Evolutionary conservation across 2,888 invertebrate genomes (phyloP).

Genomic region (Mythimna impura): DNA sequence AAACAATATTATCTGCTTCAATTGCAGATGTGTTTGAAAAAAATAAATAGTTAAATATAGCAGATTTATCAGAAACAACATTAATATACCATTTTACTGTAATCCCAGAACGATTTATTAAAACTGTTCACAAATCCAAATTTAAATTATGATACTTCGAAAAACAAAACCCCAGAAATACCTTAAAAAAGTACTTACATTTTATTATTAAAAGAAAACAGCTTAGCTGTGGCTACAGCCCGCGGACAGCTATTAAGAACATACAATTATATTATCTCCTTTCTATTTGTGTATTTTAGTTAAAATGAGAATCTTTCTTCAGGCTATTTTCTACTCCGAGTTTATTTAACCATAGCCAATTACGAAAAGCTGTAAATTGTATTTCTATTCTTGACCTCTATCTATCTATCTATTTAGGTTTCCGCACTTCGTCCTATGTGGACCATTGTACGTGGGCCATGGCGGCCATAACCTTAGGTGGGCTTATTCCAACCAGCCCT

Average conservation of each 20-base stretch:
- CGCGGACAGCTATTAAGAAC: conserved; percentile 39
- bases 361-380: conserved; percentile 4
- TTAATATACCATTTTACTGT: too few relatives aligned
- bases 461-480: too few relatives aligned
- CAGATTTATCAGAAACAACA: too few relatives aligned
- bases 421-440: too few relatives aligned
- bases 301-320: conserved; percentile 2
- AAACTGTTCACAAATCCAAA: not conserved
- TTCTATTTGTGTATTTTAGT: conserved; percentile 30
- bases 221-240: conserved; percentile 18
- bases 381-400: not conserved
- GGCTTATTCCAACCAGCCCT: too few relatives aligned
- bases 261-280: conserved; percentile 44
- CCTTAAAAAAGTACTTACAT: not conserved
- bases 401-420: too few relatives aligned
- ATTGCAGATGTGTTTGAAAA: too few relatives aligned
- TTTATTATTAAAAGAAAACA: conserved; percentile 23
- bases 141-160: not conserved
- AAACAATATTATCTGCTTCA: too few relatives aligned
- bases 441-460: too few relatives aligned
- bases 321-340: conserved; percentile 7
- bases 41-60: too few relatives aligned
- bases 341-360: conserved; percentile 37
- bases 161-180: conserved; percentile 8
- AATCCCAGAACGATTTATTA: not conserved